Evolutionary conservation across 2,888 invertebrate species (phyloP).

Genomic region (Xiphydria camelus): DNA sequence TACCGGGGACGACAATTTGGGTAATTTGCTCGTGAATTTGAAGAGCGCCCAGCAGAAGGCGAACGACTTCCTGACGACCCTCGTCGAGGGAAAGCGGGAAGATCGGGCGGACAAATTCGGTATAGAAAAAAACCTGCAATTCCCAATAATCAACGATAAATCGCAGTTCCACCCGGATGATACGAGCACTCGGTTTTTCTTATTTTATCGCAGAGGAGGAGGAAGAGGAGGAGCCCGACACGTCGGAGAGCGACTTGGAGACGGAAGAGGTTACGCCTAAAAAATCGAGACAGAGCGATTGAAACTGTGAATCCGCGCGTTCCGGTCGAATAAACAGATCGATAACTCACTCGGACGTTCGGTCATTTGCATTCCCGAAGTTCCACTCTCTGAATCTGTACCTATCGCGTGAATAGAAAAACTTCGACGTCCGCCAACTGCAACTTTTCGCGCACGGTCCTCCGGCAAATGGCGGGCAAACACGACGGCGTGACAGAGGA

Average conservation of each 20-base stretch:
- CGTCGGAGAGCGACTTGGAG: constrained; percentile 33
- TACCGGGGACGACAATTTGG: constrained; percentile 24
- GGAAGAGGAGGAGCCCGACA: constrained; percentile 27
- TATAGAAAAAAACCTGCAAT: too few species aligned
- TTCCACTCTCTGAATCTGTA: too few species aligned
- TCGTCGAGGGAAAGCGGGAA: constrained; percentile 29
- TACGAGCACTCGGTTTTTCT: not conserved
- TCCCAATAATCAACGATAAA: too few species aligned
- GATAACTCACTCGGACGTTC: too few species aligned
- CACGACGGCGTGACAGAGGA: not conserved
- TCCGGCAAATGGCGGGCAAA: not conserved
- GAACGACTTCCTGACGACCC: constrained; percentile 43
- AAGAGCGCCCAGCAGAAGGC: constrained; percentile 36
- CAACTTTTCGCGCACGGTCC: too few species aligned
- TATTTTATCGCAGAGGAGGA: too few species aligned
- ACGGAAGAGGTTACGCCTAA: constrained; percentile 33
- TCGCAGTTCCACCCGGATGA: constrained; percentile 4
- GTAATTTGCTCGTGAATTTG: constrained; percentile 31
- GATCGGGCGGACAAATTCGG: too few species aligned
- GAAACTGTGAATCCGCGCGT: too few species aligned
- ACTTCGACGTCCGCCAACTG: too few species aligned
- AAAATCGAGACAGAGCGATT: constrained; percentile 39
- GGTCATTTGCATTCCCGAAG: too few species aligned
- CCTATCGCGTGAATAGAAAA: too few species aligned
- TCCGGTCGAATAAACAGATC: too few species aligned